Conservation (phyloP, 2,888 invertebrate genomes). For the Drosophila nigritarsus region DNA sequence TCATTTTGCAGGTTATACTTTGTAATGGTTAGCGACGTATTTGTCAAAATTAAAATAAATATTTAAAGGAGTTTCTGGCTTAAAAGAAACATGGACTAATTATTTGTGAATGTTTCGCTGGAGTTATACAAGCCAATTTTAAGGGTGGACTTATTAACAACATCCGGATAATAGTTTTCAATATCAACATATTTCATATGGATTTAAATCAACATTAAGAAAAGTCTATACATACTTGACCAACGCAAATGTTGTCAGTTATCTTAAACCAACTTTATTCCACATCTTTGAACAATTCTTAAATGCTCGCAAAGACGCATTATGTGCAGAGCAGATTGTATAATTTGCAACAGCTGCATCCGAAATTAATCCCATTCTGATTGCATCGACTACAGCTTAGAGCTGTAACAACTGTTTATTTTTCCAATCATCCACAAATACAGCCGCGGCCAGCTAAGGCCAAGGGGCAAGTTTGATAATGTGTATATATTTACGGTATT, state of each 20-base stretch:
- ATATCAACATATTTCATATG: not conserved
- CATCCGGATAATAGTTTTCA: not conserved
- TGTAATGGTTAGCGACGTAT: not conserved
- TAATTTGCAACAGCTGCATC: constrained; percentile 42
- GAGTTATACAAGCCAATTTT: not conserved
- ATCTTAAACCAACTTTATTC: too few species aligned
- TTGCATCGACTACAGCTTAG: constrained; percentile 24
- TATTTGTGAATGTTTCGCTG: not conserved
- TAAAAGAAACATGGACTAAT: not conserved
- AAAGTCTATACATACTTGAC: not conserved
- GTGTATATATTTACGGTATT: not conserved
- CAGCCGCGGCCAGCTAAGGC: constrained; percentile 3
- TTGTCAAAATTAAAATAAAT: not conserved
- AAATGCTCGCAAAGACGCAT: constrained; percentile 27
- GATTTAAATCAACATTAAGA: not conserved
- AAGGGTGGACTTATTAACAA: not conserved
- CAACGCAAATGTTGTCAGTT: not conserved
- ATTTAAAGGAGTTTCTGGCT: not conserved
- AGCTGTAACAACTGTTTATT: constrained; percentile 32
- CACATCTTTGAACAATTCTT: constrained; percentile 1
- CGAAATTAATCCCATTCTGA: constrained; percentile 33
- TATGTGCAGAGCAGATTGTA: constrained; percentile 35
- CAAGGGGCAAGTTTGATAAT: constrained; percentile 5
- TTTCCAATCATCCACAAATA: constrained; percentile 19
- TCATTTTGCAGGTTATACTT: not conserved